Conservation (phyloP, 2,113 vertebrate genomes). For the Pteronura brasiliensis region DNA sequence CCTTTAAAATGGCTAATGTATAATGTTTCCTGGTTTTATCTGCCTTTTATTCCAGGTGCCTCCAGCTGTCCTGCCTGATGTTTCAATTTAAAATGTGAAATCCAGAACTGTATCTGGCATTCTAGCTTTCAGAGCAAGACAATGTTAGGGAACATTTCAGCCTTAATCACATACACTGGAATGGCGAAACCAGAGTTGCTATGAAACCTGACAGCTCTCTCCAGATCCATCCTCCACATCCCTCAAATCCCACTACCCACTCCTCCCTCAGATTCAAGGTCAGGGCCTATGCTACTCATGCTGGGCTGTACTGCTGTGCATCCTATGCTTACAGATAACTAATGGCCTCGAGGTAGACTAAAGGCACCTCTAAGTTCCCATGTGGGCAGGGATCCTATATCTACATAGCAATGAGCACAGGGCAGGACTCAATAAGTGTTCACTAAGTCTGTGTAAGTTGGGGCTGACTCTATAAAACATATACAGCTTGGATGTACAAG, state of each 20-base stretch:
- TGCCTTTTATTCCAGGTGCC: neutral
- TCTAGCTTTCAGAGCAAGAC: neutral
- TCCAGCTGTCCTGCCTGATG: neutral
- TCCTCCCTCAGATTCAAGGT: neutral
- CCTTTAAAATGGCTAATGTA: too few relatives aligned
- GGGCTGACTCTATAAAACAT: neutral
- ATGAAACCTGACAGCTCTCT: neutral
- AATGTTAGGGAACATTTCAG: neutral
- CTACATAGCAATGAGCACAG: neutral
- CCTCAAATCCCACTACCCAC: neutral
- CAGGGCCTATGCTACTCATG: neutral
- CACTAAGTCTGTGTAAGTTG: neutral
- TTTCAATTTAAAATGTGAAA: neutral
- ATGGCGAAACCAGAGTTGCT: neutral
- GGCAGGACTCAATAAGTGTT: neutral
- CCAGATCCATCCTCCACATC: neutral
- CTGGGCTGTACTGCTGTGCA: neutral
- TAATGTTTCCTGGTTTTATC: neutral
- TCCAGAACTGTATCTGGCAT: neutral
- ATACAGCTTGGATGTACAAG: neutral
- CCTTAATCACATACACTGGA: neutral
- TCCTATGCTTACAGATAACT: neutral
- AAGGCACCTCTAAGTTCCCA: neutral
- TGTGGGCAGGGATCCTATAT: neutral
- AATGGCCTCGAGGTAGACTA: neutral